Conservation (phyloP, 2,113 vertebrate species). For the Callaeas wilsoni region DNA sequence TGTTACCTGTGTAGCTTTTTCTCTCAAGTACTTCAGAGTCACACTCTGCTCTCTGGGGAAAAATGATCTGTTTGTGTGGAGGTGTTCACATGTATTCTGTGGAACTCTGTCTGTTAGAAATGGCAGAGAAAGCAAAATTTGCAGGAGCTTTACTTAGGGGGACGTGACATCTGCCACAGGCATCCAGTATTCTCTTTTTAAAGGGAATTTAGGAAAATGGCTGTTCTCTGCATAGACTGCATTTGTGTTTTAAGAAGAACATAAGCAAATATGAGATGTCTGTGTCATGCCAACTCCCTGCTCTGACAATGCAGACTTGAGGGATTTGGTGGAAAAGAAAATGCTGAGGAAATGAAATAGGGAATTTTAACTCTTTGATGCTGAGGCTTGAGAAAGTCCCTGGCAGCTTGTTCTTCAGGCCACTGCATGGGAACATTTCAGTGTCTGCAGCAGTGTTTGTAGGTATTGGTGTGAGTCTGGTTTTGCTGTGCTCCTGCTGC, state of each 20-base stretch:
- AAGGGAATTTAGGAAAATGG: neutral
- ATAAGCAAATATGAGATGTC: neutral
- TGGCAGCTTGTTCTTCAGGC: neutral
- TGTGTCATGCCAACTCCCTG: neutral
- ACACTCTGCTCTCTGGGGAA: neutral
- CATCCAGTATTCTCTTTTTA: neutral
- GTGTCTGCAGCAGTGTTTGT: neutral
- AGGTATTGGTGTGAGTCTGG: neutral
- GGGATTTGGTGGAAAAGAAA: neutral
- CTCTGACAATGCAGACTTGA: neutral
- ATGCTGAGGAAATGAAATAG: neutral
- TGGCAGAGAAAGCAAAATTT: neutral
- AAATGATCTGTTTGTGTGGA: neutral
- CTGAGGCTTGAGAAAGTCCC: neutral
- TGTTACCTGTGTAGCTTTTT: neutral
- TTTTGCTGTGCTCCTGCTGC: neutral
- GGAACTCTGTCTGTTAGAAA: neutral
- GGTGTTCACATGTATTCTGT: neutral
- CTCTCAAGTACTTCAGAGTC: neutral
- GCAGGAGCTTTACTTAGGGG: neutral
- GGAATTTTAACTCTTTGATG: neutral
- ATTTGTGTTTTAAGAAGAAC: neutral
- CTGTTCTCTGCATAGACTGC: neutral
- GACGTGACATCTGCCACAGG: neutral
- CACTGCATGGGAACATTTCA: accelerated